Percentiles rank a stretch among this genome's conserved stretches.
phyloP scores from a whole-genome alignment of 2,113 vertebrate species.

The Taurulus bubalis region DNA sequence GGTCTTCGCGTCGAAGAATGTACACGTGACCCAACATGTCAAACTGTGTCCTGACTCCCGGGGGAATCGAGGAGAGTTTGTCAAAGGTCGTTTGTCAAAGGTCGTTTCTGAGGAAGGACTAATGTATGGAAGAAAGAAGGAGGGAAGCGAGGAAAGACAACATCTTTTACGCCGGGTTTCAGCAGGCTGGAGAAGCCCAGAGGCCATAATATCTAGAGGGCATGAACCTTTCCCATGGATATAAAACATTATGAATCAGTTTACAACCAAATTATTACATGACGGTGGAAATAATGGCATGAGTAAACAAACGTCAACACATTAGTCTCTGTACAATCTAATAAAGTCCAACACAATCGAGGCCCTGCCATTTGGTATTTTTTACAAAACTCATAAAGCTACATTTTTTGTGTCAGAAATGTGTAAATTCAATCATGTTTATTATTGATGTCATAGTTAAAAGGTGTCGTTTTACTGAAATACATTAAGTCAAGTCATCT shows the following conservation, averaged over 20 bases:
- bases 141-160: not conserved
- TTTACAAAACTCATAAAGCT: not conserved
- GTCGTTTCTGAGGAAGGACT: constrained; percentile 4
- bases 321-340: not conserved
- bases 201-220: not conserved
- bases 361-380: too few species aligned
- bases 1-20: constrained; percentile 53
- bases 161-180: not conserved
- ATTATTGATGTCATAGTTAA: not conserved
- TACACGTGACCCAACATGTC: constrained; percentile 61
- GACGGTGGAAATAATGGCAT: not conserved
- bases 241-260: not conserved
- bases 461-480: not conserved
- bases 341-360: not conserved
- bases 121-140: constrained; percentile 1
- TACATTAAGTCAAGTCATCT: not conserved
- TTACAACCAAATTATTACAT: not conserved
- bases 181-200: not conserved
- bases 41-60: constrained; percentile 31
- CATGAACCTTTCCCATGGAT: not conserved
- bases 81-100: constrained; percentile 27
- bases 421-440: not conserved
- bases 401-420: not conserved
- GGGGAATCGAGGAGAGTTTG: not conserved
- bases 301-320: not conserved